Base-by-base conservation (phyloP, 2,797 vertebrate genomes). In the Fistularia tabacaria region DNA sequence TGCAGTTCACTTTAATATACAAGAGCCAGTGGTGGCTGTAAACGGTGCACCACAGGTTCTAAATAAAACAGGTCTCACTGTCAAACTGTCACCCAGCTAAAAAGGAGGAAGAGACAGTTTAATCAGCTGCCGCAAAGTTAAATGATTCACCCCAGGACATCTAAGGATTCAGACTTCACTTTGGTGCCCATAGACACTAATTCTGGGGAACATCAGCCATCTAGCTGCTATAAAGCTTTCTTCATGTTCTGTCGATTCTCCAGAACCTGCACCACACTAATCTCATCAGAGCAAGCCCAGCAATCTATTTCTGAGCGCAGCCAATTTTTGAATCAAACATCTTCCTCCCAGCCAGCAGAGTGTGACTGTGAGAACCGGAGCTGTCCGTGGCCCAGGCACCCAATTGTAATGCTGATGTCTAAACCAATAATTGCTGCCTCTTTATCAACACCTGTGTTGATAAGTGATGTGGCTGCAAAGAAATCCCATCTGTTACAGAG, bases 61-160 rank as follows among this genome's bases (percentile, higher is more conserved):
- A 76, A 64, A 61, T 67, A 54, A 72, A 77, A 59, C 58, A 64
- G 49, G 59, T 78, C 66, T 80, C 59, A 63, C 69, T 81, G 71
- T 73, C 77, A 80, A 77, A 71, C 62, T 78, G 74, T 81, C 78
- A 64, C 15, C 54, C 51, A 71, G 64, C 68, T 76, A 71, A 76
- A 76, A 75, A 56, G 54, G 62, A 54, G 40, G 43, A 58, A 77
- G 62, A 74, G 70, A 74, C 65, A 69, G 70, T 83, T 81, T 80
- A 87, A 87, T 87, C 78, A 85, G 55, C 79, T 48, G n/a, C 73
- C 67, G 54, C 74, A 57, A 68, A 77, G 66, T 77, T 77, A 76
- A 85, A 81, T 81, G 76, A 85, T 82, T 83, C 82, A 59, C 79
- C 53, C 46, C 61, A 73, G 74, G 80, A 78, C 76, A 73, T 69